Percentiles rank a stretch among this genome's conserved stretches.
These are phyloP conservation scores for Ochotona curzoniae DNA, from an alignment of 2,113 vertebrate species.

Conservation along the genomic window DNA sequence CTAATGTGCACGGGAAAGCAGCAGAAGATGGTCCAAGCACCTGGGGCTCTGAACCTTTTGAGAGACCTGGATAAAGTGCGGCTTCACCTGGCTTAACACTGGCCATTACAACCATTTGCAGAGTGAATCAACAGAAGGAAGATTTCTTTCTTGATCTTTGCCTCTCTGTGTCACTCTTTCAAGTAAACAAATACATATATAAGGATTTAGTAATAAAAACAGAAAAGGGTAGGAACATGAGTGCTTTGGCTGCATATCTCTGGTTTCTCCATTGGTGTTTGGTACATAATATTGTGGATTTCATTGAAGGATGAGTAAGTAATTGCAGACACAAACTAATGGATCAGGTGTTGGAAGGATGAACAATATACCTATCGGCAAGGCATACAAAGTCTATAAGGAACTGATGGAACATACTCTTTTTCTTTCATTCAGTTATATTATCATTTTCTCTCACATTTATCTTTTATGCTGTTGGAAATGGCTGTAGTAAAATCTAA, in stretches of 20 bases:
- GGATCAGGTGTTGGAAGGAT: background rate
- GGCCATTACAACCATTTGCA: too few species aligned
- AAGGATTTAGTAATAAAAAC: too few species aligned
- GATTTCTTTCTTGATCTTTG: too few species aligned
- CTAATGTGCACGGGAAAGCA: too few species aligned
- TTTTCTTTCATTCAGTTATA: background rate
- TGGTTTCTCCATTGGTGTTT: background rate
- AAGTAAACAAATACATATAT: too few species aligned
- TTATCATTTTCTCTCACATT: background rate
- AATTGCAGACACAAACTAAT: background rate
- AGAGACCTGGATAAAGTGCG: too few species aligned
- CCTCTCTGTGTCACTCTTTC: too few species aligned
- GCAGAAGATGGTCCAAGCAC: too few species aligned
- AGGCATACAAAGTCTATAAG: background rate
- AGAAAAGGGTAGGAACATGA: background rate
- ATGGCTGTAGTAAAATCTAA: background rate
- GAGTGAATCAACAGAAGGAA: too few species aligned
- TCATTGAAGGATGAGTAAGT: background rate
- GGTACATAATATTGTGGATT: background rate
- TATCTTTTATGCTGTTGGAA: slow-evolving; percentile 20
- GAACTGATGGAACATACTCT: background rate
- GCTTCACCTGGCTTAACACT: too few species aligned
- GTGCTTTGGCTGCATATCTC: background rate
- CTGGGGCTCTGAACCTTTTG: too few species aligned
- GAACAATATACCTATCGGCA: background rate